phyloP scores from a whole-genome alignment of 2,113 vertebrate genomes.

The Hydropotes inermis region DNA sequence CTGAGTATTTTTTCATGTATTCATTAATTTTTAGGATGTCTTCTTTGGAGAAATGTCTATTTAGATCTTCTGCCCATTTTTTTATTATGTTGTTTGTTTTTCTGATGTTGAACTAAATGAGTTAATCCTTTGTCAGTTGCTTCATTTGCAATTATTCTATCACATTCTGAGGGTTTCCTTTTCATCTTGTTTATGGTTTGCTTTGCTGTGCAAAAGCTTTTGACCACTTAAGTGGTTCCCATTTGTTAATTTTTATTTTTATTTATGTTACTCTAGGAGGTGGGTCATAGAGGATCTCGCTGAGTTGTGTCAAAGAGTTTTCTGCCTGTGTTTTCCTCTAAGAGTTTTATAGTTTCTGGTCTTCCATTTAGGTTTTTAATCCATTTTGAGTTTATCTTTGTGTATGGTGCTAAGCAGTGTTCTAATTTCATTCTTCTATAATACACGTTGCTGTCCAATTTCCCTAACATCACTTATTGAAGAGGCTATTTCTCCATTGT shows the following conservation, averaged over 20 bases:
- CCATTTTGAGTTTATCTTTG: neutral
- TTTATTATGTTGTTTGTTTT: neutral
- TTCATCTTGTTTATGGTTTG: neutral
- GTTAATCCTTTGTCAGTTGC: neutral
- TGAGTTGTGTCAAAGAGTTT: neutral
- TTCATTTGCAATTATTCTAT: neutral
- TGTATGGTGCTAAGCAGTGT: neutral
- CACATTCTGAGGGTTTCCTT: neutral
- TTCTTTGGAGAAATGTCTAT: neutral
- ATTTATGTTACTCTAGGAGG: neutral
- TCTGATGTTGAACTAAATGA: neutral
- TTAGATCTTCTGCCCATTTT: neutral
- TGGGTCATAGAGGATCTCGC: neutral
- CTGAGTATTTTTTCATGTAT: neutral
- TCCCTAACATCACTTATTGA: neutral
- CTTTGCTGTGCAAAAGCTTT: neutral
- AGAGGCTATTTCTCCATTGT: neutral
- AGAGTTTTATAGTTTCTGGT: neutral
- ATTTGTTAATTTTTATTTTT: neutral
- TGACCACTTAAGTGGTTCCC: neutral
- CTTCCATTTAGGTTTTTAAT: neutral
- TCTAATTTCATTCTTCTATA: neutral
- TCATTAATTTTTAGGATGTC: neutral
- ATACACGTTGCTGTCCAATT: neutral
- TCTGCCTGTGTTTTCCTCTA: neutral